A percentile compares a stretch with the other conserved stretches of the same genome.
Evolutionary conservation across 1,140 invertebrate species (phyloP).

Genomic region (Dendrolimus kikuchii): DNA sequence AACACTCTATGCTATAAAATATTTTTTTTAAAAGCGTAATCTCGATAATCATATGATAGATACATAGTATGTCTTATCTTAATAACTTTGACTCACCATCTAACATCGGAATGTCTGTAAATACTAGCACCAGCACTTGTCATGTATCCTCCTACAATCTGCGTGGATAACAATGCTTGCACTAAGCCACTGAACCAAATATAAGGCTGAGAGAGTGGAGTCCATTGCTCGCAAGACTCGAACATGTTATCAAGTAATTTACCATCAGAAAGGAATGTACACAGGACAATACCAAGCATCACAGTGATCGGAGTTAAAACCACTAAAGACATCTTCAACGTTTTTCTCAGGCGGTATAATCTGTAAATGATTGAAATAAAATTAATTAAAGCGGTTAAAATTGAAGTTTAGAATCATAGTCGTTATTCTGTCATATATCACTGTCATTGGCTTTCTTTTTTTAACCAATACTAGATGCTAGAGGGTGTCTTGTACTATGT

Average conservation of each 20-base stretch:
- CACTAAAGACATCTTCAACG: constrained; percentile 38
- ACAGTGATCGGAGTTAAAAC: constrained; percentile 35
- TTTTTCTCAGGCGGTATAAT: constrained; percentile 48
- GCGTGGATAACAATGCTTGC: constrained; percentile 50
- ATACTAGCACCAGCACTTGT: constrained; percentile 52
- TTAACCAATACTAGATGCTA: no score
- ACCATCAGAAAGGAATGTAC: constrained; percentile 40
- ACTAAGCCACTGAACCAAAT: constrained; percentile 58
- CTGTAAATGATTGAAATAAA: constrained; percentile 28
- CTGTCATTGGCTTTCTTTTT: no score
- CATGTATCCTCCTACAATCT: constrained; percentile 48
- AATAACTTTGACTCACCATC: constrained; percentile 36
- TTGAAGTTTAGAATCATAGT: neutral
- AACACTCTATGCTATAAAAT: no score
- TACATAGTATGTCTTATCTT: no score
- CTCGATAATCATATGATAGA: no score
- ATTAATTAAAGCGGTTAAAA: neutral
- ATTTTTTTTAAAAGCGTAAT: no score
- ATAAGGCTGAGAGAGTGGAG: constrained; percentile 34
- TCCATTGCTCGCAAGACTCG: constrained; percentile 48
- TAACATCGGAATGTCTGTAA: constrained; percentile 52
- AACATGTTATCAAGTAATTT: constrained; percentile 28
- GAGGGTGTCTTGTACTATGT: no score
- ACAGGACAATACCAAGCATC: constrained; percentile 33
- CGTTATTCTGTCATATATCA: no score